Percentiles rank a stretch among this genome's conserved stretches.
phyloP scores from a whole-genome alignment of 37 sponge, comb jelly and placozoan genomes.

The Oscarella lobularis region DNA sequence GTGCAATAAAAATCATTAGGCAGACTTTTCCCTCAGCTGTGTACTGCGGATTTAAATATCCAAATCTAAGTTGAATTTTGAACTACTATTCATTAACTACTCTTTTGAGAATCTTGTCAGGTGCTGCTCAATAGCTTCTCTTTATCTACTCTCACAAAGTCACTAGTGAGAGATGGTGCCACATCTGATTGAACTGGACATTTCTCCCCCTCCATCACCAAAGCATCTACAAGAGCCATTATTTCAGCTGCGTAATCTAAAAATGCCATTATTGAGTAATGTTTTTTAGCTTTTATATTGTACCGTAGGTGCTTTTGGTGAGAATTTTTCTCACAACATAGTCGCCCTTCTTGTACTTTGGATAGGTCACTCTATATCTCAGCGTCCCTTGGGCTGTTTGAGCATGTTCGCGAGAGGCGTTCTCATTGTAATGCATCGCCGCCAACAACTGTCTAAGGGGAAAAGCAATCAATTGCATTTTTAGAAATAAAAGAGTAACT shows the following conservation, averaged over 20 bases:
- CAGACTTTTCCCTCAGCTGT: slow-evolving; percentile 3
- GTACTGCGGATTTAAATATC: slow-evolving; percentile 8
- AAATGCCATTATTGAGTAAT: no score
- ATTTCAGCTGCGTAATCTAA: no score
- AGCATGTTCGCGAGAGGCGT: background rate
- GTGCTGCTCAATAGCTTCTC: no score
- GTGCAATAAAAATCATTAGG: slow-evolving; percentile 9
- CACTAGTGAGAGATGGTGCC: no score
- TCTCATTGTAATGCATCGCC: background rate
- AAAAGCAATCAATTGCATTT: background rate
- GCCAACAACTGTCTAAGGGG: background rate
- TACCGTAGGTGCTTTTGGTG: slow-evolving; percentile 2
- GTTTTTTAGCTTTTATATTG: no score
- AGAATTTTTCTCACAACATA: background rate
- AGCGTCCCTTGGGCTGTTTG: background rate
- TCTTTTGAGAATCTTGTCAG: no score
- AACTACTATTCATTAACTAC: no score
- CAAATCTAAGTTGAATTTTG: no score
- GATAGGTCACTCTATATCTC: background rate
- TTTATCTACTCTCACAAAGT: no score
- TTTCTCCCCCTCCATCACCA: no score
- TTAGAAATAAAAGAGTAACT: background rate
- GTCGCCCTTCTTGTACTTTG: slow-evolving; percentile 15
- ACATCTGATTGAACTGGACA: no score
- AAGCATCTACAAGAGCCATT: no score